These are phyloP conservation scores for Bombus pascuorum DNA, from an alignment of 1,140 invertebrate species.

Conservation along the genomic window DNA sequence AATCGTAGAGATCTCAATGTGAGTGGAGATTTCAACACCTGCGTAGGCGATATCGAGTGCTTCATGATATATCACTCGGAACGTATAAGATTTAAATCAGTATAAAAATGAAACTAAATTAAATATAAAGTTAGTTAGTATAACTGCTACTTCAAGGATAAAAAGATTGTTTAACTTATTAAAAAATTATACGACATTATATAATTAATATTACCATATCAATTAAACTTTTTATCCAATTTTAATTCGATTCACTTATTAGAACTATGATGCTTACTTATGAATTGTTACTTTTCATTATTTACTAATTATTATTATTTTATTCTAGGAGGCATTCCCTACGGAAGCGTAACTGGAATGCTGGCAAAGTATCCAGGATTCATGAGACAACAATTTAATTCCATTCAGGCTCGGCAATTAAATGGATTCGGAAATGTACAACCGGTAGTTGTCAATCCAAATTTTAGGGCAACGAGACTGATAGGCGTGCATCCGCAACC, in stretches of 20 bases:
- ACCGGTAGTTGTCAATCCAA: slow-evolving; percentile 55
- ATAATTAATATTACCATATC: background rate
- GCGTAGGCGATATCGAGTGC: background rate
- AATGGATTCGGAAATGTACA: background rate
- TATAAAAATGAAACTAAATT: background rate
- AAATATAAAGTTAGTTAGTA: background rate
- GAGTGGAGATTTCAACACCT: background rate
- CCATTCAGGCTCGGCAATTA: slow-evolving; percentile 21
- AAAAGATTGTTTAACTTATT: background rate
- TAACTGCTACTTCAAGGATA: background rate
- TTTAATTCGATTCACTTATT: background rate
- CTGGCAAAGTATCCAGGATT: slow-evolving; percentile 63
- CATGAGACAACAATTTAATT: slow-evolving; percentile 9
- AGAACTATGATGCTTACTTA: background rate
- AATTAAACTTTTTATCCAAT: background rate
- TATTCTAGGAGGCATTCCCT: slow-evolving; percentile 77
- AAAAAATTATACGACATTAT: background rate
- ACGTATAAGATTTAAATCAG: background rate
- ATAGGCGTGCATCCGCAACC: slow-evolving; percentile 48
- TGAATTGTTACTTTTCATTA: background rate
- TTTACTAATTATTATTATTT: background rate
- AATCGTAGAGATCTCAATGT: background rate
- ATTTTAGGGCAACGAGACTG: slow-evolving; percentile 59
- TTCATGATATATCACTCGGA: background rate
- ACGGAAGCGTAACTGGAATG: slow-evolving; percentile 76